phyloP scores from a whole-genome alignment of 2,113 vertebrate species.

The Tetrax tetrax region DNA sequence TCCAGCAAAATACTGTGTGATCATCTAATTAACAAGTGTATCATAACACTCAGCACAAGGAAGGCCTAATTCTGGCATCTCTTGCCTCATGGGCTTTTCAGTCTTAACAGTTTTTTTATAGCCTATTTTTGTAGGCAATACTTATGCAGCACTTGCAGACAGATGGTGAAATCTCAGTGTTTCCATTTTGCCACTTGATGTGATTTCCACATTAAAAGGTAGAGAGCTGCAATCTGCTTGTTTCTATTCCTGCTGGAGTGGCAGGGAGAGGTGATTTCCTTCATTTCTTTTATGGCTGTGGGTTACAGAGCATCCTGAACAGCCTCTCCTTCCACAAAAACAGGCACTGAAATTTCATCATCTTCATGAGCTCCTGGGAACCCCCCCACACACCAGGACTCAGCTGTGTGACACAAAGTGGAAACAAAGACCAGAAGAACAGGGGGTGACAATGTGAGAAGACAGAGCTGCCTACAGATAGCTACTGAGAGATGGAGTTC shows the following conservation, averaged over 20 bases:
- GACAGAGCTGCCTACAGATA: not conserved
- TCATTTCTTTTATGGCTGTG: not conserved
- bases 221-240: not conserved
- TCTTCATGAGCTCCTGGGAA: not conserved
- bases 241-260: not conserved
- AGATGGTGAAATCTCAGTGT: constrained; percentile 52
- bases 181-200: constrained; percentile 15
- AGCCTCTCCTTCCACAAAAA: not conserved
- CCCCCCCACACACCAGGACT: rapidly evolving
- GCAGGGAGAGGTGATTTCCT: not conserved
- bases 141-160: constrained; percentile 4
- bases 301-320: not conserved
- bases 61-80: constrained; percentile 11
- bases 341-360: not conserved
- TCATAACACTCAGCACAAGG: not conserved
- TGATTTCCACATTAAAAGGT: constrained; percentile 7
- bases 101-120: not conserved
- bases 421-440: not conserved
- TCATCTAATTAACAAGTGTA: not conserved
- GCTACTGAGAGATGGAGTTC: not conserved
- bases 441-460: not conserved
- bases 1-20: not conserved
- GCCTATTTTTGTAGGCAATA: constrained; percentile 13
- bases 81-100: constrained; percentile 14
- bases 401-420: not conserved